Conservation (phyloP, 2,797 vertebrate genomes). For the Ficedula albicollis region DNA sequence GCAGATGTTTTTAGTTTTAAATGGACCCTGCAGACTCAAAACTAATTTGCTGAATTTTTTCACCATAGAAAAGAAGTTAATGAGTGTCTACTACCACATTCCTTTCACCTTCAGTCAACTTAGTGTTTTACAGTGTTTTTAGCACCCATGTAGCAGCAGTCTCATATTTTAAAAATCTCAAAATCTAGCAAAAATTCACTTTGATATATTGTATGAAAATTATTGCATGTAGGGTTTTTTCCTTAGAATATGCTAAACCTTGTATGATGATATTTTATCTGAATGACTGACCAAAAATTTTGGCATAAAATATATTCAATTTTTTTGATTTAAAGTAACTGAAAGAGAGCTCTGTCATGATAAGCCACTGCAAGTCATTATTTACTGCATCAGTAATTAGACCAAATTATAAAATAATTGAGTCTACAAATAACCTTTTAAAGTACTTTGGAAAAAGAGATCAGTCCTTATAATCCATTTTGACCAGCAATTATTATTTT, state of each 20-base stretch:
- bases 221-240: neutral
- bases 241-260: neutral
- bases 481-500: neutral
- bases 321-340: neutral
- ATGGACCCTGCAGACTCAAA: neutral
- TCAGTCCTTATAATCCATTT: neutral
- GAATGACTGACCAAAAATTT: neutral
- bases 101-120: neutral
- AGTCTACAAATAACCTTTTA: neutral
- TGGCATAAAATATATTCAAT: neutral
- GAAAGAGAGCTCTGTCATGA: neutral
- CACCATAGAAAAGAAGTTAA: neutral
- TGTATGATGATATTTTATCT: neutral
- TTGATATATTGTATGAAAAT: neutral
- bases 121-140: neutral
- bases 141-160: neutral
- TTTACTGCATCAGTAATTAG: neutral
- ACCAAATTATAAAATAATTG: neutral
- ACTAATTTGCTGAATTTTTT: conserved; percentile 23
- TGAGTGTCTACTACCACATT: neutral
- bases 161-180: neutral
- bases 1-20: conserved; percentile 48
- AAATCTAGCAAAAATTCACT: neutral
- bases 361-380: neutral
- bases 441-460: neutral